Base-by-base conservation (phyloP, 1,140 invertebrate species). In the Drosophila arizonae region DNA sequence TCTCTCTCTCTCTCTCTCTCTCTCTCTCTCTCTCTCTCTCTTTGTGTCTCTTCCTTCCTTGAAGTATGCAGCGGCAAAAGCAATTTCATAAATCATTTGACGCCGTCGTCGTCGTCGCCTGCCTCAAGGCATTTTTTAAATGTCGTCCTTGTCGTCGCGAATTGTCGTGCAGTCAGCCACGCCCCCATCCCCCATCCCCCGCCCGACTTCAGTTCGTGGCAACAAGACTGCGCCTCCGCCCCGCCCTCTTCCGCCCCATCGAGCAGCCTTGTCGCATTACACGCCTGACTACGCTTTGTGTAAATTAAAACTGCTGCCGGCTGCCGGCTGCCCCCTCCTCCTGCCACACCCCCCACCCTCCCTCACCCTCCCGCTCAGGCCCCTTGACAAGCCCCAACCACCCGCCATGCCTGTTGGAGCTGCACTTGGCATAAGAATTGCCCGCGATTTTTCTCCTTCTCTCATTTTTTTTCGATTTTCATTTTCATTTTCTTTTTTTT, bases 41-140 rank as follows among this genome's bases (percentile, higher is more conserved):
- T 56, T 15, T 15, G 21, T 24, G 21, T 26, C 9, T 13, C 13
- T 48, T 26, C 24, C 17, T 17, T 13, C 36, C 15, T 13, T 9
- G 8, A 58, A 80, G 54, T 62, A 57, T 67, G 77, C 77, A 80
- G 71, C 71, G 70, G 77, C 72, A 80, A 90, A 90, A 88, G 81
- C 85, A 88, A 91, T 91, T 91, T 91, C 82, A 91, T 91, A 91
- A 91, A 91, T 91, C 90, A 91, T 91, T 91, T 91, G 77, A 84
- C 67, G 84, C 85, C 67, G 70, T 79, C 69, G 71, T 64, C 68
- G 45, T 43, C 48, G 39, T 50, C 28, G 45, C 57, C 60, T 68
- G 84, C 84, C 84, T 88, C 74, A 84, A 87, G 84, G 85, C 84
- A 75, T 77, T 87, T 77, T 87, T 87, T 87, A 87, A 87, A 87